Conservation (phyloP, 2,797 vertebrate species). For the Notoglanidium macrostoma region DNA sequence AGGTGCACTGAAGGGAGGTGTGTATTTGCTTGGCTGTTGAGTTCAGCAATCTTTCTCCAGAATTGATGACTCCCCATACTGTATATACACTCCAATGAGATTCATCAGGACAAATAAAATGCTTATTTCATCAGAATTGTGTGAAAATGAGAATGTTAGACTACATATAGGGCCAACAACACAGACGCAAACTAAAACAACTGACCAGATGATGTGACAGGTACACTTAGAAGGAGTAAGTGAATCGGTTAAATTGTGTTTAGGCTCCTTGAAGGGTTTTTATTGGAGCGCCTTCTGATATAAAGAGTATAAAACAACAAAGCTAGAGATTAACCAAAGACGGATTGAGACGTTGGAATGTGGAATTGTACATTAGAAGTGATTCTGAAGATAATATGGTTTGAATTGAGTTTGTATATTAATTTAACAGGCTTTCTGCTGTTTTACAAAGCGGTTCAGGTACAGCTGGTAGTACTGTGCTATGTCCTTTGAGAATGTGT, state of each 20-base stretch:
- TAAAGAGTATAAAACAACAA: too few species aligned
- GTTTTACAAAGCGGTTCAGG: not conserved
- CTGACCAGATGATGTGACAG: too few species aligned
- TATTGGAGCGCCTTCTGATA: not conserved
- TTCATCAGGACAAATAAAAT: not conserved
- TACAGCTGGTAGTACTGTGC: not conserved
- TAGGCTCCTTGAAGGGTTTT: not conserved
- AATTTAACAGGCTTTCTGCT: not conserved
- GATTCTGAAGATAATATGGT: not conserved
- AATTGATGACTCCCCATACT: too few species aligned
- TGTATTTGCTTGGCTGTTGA: too few species aligned
- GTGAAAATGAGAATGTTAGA: not conserved
- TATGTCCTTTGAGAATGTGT: not conserved
- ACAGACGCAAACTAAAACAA: too few species aligned
- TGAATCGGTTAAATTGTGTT: not conserved
- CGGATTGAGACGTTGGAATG: not conserved
- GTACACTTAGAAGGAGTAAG: too few species aligned
- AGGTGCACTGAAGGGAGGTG: too few species aligned
- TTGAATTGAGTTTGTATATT: not conserved
- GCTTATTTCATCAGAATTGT: not conserved
- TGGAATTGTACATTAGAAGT: not conserved
- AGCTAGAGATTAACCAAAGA: too few species aligned
- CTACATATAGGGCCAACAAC: too few species aligned
- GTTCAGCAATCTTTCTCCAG: too few species aligned
- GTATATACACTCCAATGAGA: too few species aligned